phyloP scores from a whole-genome alignment of 30 jellyfish, hydroid and myxozoan species.

The Clytia hemisphaerica region DNA sequence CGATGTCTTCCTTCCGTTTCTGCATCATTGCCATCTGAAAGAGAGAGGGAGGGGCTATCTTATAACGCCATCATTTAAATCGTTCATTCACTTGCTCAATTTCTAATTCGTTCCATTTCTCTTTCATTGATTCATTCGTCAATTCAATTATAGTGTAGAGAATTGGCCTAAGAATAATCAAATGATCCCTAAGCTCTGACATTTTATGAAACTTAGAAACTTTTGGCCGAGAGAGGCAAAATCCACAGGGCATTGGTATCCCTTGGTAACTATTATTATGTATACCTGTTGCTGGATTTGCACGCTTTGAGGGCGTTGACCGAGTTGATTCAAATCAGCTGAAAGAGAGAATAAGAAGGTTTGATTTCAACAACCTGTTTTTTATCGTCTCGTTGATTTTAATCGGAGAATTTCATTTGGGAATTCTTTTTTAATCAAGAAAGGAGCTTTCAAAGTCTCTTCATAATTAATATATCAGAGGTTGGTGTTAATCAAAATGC shows the following conservation, averaged over 20 bases:
- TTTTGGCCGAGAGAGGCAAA: not conserved
- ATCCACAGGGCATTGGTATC: not conserved
- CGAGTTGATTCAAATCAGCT: conserved; percentile 26
- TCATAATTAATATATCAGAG: not conserved
- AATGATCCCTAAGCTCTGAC: not conserved
- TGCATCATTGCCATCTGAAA: conserved; percentile 37
- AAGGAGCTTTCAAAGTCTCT: too few species aligned
- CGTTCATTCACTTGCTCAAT: too few species aligned
- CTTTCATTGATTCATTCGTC: not conserved
- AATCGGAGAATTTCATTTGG: too few species aligned
- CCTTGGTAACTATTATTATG: not conserved
- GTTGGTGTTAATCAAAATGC: too few species aligned
- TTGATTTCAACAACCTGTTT: not conserved
- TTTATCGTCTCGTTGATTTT: too few species aligned
- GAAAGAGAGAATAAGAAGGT: not conserved
- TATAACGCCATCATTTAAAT: too few species aligned
- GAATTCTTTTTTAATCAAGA: too few species aligned
- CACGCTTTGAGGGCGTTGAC: conserved; percentile 1
- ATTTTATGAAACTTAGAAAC: not conserved
- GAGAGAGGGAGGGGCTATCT: not conserved
- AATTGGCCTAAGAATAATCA: conserved; percentile 12
- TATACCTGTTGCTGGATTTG: conserved; percentile 12
- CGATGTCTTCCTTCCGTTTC: conserved; percentile 50
- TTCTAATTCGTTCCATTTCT: too few species aligned
- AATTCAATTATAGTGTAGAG: not conserved